Conservation (phyloP, 2,888 invertebrate species). For the Microctonus brassicae region DNA sequence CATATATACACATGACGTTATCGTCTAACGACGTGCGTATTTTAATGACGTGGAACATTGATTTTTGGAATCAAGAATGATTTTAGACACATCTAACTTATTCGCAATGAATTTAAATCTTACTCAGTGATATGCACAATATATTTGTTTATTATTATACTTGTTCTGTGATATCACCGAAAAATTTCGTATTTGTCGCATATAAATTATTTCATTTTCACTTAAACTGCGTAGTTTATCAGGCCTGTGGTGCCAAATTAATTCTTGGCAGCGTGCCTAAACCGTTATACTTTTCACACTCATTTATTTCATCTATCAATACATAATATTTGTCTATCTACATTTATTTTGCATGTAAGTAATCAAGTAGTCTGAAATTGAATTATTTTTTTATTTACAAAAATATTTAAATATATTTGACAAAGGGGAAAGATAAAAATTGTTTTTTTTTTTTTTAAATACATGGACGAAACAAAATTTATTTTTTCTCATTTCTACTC, state of each 20-base stretch:
- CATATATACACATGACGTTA: background rate
- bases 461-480: too few relatives aligned
- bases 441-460: too few relatives aligned
- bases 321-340: background rate
- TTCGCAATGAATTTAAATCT: background rate
- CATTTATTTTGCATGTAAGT: too few relatives aligned
- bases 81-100: background rate
- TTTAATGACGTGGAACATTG: background rate
- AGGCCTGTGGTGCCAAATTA: too few relatives aligned
- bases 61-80: background rate
- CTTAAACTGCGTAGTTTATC: slow-evolving; percentile 6
- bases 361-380: background rate
- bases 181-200: slow-evolving; percentile 1
- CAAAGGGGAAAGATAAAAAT: too few relatives aligned
- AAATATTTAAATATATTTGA: too few relatives aligned
- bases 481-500: too few relatives aligned
- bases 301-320: background rate
- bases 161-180: background rate
- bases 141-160: background rate
- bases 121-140: background rate
- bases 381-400: too few relatives aligned
- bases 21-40: background rate
- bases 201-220: slow-evolving; percentile 1
- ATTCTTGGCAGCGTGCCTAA: background rate
- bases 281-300: background rate